Evolutionary conservation across 2,113 vertebrate species (phyloP), one percentile per base, ranked within the genome.

Genomic region (Brachionichthys hirsutus): DNA sequence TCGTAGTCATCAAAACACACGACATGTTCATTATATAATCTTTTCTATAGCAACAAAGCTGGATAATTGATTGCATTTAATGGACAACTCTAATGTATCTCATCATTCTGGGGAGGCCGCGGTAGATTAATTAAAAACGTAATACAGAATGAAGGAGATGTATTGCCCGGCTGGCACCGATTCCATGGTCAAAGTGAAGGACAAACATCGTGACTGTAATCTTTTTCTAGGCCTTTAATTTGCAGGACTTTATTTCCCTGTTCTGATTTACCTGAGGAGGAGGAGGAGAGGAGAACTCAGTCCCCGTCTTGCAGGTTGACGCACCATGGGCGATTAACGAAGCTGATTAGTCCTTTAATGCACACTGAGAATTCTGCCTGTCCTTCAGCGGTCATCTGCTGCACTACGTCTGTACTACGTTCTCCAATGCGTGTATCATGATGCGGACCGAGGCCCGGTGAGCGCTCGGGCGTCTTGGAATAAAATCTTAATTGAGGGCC

Each of bases 151-250:
- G 78, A 85, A 77, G 70, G 73, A 81, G 61, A 81, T 36, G 58
- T 38, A 72, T 67, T 71, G 70, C 62, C 62, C 74, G 68, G 67
- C 64, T 76, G 77, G 71, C 80, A 83, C 46, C 68, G 54, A 75
- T 82, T 85, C 75, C 85, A 87, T 88, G 85, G 88, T 88, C 84
- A 88, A 84, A 73, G 49, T 86, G 83, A 88, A 87, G 85, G 84
- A 87, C 81, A 80, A 84, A 83, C 70, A 73, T 62, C 12, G 22
- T 20, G 70, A 77, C 76, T 73, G n/a, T 73, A 77, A 75, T 82
- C 64, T 84, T 80, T 80, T 80, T 87, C 72, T 62, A 46, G 80
- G 70, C 65, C 61, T 83, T 53, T 76, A 75, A 85, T 88, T 79
- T 82, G 57, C 61, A 67, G 70, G 73, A 78, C 73, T 87, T 79